These are phyloP conservation scores for Mugil cephalus DNA, from an alignment of 2,113 vertebrate species.

Conservation along the genomic window DNA sequence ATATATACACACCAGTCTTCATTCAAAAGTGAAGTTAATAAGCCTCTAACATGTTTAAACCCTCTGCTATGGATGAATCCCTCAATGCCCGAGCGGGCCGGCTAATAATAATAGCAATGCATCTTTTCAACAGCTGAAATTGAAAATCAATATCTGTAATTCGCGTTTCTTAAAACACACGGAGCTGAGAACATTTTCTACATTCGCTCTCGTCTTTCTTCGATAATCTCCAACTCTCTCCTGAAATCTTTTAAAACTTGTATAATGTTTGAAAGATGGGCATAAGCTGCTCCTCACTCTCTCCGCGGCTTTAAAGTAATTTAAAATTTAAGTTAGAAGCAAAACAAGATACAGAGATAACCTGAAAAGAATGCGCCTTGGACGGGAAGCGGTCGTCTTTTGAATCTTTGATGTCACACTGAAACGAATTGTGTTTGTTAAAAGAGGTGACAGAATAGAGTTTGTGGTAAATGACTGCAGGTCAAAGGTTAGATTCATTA, in stretches of 20 bases:
- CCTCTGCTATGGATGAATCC: neutral
- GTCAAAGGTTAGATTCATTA: too few relatives aligned
- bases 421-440: too few relatives aligned
- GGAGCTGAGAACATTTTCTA: neutral
- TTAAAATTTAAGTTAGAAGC: neutral
- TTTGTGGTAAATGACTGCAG: too few relatives aligned
- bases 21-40: constrained; percentile 2
- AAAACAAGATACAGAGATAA: neutral
- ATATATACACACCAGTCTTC: neutral
- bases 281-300: neutral
- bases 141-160: constrained; percentile 26
- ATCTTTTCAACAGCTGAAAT: constrained; percentile 30
- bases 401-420: neutral
- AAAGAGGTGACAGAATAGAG: too few relatives aligned
- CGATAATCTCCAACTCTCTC: neutral
- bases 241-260: neutral
- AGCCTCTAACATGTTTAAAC: constrained; percentile 18
- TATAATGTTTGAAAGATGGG: neutral
- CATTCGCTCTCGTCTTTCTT: neutral
- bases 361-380: neutral
- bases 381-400: neutral
- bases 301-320: neutral
- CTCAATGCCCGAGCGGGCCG: neutral
- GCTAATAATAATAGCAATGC: constrained; percentile 8
- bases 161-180: constrained; percentile 20